A percentile compares a stretch with the other conserved stretches of the same genome.
Conservation (phyloP, 1,140 invertebrate species). For the Pararge aegeria region DNA sequence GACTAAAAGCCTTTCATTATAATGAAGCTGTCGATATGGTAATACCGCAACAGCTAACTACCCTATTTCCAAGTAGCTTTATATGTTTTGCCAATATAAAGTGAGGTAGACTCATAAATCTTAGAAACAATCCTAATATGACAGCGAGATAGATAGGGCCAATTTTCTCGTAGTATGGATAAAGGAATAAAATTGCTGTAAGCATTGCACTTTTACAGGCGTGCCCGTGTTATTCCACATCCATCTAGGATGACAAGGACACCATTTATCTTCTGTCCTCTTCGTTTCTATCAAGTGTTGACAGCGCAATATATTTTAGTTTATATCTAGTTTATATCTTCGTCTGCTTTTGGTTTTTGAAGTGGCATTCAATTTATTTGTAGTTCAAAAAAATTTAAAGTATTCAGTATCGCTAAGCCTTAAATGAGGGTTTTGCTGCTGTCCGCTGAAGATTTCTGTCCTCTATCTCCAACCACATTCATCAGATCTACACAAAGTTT, state of each 20-base stretch:
- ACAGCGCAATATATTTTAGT: constrained; percentile 36
- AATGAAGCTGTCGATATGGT: no score
- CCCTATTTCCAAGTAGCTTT: no score
- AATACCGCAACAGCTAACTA: no score
- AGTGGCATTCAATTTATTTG: no score
- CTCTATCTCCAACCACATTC: no score
- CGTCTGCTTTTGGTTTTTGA: neutral
- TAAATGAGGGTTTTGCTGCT: no score
- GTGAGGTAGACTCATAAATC: neutral
- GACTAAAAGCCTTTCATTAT: no score
- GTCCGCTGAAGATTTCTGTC: no score
- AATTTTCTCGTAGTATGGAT: neutral
- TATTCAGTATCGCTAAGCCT: no score
- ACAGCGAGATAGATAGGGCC: neutral
- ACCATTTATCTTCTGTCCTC: constrained; percentile 40
- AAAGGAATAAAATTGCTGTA: neutral
- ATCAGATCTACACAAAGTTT: no score
- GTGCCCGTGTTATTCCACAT: constrained; percentile 10
- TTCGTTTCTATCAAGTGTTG: constrained; percentile 36
- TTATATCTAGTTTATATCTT: constrained; percentile 4
- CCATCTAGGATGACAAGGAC: constrained; percentile 20
- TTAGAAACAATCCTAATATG: neutral
- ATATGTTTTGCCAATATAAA: neutral
- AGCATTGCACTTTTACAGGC: constrained; percentile 4
- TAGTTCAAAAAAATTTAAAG: no score